Evolutionary conservation across 2,888 invertebrate genomes (phyloP).

Genomic region (Megaustenia siamemsis): DNA sequence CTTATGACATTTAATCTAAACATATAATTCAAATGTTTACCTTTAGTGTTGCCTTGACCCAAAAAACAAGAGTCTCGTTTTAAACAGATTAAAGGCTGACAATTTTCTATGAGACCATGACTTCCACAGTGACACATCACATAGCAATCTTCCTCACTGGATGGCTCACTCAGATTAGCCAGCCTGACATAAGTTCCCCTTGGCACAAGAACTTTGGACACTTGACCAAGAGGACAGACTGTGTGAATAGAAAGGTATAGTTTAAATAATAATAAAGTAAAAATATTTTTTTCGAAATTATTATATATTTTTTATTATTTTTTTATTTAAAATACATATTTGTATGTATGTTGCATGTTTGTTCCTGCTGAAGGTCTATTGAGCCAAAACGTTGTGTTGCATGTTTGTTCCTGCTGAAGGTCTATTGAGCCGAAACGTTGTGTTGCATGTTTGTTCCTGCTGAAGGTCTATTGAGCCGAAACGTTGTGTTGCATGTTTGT

Average conservation of each 20-base stretch:
- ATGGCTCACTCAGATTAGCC: conserved; percentile 60
- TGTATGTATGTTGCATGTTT: too few species aligned
- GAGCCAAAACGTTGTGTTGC: too few species aligned
- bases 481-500: too few species aligned
- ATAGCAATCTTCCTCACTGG: conserved; percentile 85
- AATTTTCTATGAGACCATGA: conserved; percentile 86
- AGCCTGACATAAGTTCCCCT: conserved; percentile 89
- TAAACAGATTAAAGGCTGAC: conserved; percentile 88
- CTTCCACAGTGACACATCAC: conserved; percentile 89
- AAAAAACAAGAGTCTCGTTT: conserved; percentile 67
- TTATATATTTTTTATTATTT: neutral
- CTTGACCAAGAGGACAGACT: conserved; percentile 85
- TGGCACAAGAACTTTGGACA: conserved; percentile 88
- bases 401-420: too few species aligned
- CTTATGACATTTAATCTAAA: too few species aligned
- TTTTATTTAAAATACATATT: too few species aligned
- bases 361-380: too few species aligned
- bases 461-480: too few species aligned
- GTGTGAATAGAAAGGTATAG: neutral
- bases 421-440: too few species aligned
- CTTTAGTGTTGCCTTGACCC: conserved; percentile 67
- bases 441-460: too few species aligned
- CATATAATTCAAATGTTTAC: conserved; percentile 57
- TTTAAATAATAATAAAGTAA: too few species aligned
- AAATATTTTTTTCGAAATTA: too few species aligned